Conservation (phyloP, 2,888 invertebrate species). For the Agapetus fuscipes region DNA sequence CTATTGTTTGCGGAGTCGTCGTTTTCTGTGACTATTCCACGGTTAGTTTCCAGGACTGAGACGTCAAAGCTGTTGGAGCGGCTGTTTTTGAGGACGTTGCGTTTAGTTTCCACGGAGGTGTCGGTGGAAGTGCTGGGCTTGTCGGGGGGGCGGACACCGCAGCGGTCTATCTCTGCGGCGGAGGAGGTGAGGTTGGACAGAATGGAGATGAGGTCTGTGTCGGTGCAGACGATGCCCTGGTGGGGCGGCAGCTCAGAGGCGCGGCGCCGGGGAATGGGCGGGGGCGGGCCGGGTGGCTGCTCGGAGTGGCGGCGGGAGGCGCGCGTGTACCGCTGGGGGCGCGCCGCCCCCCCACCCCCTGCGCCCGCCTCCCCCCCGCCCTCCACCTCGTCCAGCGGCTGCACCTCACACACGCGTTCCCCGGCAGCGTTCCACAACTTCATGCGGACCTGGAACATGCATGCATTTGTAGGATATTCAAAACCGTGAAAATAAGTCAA, state of each 20-base stretch:
- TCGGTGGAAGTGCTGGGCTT: constrained; percentile 23
- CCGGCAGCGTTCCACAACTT: constrained; percentile 77
- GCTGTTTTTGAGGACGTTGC: constrained; percentile 53
- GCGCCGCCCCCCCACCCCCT: constrained; percentile 34
- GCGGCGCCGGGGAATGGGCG: constrained; percentile 51
- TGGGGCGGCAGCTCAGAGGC: constrained; percentile 65
- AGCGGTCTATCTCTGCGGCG: constrained; percentile 68
- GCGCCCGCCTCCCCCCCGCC: constrained; percentile 22
- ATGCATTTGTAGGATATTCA: no score
- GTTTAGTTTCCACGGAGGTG: constrained; percentile 38
- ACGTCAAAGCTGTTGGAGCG: constrained; percentile 81
- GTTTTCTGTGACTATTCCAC: constrained; percentile 36
- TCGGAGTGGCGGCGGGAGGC: constrained; percentile 61
- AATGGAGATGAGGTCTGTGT: constrained; percentile 71
- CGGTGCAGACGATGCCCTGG: constrained; percentile 67
- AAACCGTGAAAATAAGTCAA: no score
- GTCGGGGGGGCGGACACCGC: constrained; percentile 39
- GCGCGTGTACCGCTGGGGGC: constrained; percentile 49
- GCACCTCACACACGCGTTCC: constrained; percentile 73
- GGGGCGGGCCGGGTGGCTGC: constrained; percentile 54
- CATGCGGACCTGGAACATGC: constrained; percentile 45
- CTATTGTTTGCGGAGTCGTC: constrained; percentile 25
- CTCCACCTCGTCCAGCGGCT: constrained; percentile 61
- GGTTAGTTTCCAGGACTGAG: constrained; percentile 53
- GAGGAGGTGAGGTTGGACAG: constrained; percentile 71